These are phyloP conservation scores for Serinus canaria DNA, from an alignment of 2,113 vertebrate species.

Conservation along the genomic window DNA sequence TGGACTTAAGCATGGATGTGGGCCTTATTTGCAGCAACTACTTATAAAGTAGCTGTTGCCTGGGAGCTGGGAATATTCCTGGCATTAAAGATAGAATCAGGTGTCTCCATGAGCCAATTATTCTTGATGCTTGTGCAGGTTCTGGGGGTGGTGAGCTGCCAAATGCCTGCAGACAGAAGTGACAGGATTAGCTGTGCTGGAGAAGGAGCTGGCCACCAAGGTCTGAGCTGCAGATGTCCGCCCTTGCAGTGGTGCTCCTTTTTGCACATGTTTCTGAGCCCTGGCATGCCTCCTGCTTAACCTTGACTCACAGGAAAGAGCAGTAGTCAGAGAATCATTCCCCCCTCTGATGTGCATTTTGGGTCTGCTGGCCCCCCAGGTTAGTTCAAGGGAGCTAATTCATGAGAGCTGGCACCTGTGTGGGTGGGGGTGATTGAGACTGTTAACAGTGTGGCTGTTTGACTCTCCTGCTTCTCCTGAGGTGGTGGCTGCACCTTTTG, in stretches of 20 bases:
- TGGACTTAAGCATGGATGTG: background rate
- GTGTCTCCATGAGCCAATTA: background rate
- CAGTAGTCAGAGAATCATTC: background rate
- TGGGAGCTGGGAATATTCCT: background rate
- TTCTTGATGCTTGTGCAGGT: background rate
- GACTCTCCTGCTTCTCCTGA: background rate
- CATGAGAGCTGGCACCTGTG: background rate
- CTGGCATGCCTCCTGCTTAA: background rate
- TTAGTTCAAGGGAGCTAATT: background rate
- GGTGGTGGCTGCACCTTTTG: background rate
- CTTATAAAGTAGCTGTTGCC: background rate
- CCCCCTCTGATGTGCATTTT: background rate
- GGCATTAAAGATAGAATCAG: background rate
- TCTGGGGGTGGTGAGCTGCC: background rate
- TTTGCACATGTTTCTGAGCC: background rate
- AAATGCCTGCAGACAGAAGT: background rate
- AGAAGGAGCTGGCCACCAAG: background rate
- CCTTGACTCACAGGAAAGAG: background rate
- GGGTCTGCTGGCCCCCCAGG: background rate
- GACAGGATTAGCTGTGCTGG: background rate
- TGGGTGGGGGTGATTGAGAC: background rate
- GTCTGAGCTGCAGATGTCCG: fast-evolving
- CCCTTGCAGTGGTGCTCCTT: background rate
- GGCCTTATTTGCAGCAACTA: background rate
- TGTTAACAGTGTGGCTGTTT: background rate